phyloP scores from a whole-genome alignment of 2,888 invertebrate species.

The Drosophila maculinotata region DNA sequence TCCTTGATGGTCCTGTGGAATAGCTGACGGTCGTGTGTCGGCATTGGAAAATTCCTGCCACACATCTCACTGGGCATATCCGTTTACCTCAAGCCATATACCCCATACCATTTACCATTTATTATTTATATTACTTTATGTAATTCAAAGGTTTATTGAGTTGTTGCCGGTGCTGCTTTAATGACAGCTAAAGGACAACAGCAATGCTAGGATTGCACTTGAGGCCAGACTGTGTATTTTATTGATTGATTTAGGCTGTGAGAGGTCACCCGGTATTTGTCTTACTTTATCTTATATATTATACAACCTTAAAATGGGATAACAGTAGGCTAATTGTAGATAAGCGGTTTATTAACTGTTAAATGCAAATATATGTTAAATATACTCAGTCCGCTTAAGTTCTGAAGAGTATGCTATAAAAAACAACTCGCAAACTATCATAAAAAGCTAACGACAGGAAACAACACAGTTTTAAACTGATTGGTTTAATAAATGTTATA shows the following conservation, averaged over 20 bases:
- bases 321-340: no score
- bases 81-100: slow-evolving; percentile 15
- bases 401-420: no score
- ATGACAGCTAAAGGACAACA: slow-evolving; percentile 36
- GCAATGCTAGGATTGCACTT: slow-evolving; percentile 21
- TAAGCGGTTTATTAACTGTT: background rate
- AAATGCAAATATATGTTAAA: no score
- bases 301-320: no score
- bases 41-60: slow-evolving; percentile 19
- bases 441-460: no score
- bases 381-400: no score
- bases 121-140: slow-evolving; percentile 53
- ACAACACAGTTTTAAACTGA: no score
- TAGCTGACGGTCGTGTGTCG: slow-evolving; percentile 50
- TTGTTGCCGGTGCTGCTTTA: slow-evolving; percentile 6
- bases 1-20: slow-evolving; percentile 40
- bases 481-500: no score
- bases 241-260: slow-evolving; percentile 38
- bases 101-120: slow-evolving; percentile 28
- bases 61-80: slow-evolving; percentile 14
- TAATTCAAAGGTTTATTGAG: slow-evolving; percentile 9
- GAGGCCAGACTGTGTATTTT: slow-evolving; percentile 6
- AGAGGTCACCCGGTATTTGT: slow-evolving; percentile 9
- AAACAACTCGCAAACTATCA: no score
- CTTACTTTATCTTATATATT: background rate